Evolutionary conservation across 2,888 invertebrate genomes (phyloP).

Genomic region (Emesis russula): DNA sequence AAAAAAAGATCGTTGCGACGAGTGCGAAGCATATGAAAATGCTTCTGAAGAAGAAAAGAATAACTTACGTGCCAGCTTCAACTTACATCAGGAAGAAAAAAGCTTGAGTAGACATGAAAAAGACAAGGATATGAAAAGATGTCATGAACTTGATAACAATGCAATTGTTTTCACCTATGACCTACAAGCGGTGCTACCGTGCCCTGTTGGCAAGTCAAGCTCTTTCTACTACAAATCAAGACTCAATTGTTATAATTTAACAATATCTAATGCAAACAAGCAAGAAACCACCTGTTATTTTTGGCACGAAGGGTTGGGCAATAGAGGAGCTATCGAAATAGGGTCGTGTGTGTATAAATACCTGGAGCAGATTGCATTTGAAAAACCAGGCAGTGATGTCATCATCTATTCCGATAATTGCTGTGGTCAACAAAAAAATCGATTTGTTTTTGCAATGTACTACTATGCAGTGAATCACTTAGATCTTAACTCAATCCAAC

Average conservation of each 20-base stretch:
- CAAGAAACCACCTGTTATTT: constrained; percentile 63
- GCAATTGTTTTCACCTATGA: constrained; percentile 32
- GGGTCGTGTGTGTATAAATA: too few species aligned
- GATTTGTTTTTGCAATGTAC: too few species aligned
- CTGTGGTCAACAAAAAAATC: neutral
- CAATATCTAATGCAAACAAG: constrained; percentile 61
- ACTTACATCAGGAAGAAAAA: constrained; percentile 73
- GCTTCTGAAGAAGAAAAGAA: constrained; percentile 3
- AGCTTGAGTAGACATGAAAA: constrained; percentile 73
- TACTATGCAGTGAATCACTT: too few species aligned
- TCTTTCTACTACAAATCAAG: constrained; percentile 75
- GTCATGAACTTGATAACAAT: constrained; percentile 29
- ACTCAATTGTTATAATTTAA: constrained; percentile 43
- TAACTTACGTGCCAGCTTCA: constrained; percentile 44
- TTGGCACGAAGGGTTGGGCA: constrained; percentile 25
- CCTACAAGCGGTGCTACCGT: too few species aligned
- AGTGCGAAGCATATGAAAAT: neutral
- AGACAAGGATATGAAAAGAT: constrained; percentile 58
- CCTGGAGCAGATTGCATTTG: constrained; percentile 26
- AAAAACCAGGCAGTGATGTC: constrained; percentile 46
- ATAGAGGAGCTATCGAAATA: too few species aligned
- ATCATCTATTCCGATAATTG: constrained; percentile 40
- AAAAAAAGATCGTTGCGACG: neutral
- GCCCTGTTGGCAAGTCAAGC: constrained; percentile 45
- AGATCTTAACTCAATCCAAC: constrained; percentile 25